Evolutionary conservation across 2,797 vertebrate genomes (phyloP), one percentile per base, ranked within the genome.

Genomic region (Menidia menidia): DNA sequence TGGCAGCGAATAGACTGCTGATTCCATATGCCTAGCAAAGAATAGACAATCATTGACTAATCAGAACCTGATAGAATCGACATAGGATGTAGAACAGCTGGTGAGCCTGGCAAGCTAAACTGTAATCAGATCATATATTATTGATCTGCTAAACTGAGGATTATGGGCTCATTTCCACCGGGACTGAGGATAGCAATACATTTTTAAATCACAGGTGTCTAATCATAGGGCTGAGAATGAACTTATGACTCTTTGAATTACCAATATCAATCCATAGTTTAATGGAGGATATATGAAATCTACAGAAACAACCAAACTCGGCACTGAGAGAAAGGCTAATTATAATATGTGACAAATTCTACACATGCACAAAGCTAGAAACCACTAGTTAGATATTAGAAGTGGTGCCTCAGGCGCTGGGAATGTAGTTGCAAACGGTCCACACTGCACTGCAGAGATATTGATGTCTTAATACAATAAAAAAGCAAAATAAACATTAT

Each of bases 401-500:
- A 73, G 71, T 68, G 75, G 57, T 32, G 81, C 82, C 80, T 68
- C 43, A 31, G 75, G 86, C 85, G 9, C 68, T 61, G 31, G 63
- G 69, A 75, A 70, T 72, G 73, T 68, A 70, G 75, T 66, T 64
- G 77, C 74, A 88, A 87, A 80, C 73, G 81, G 89, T 88, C 85
- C 82, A 75, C 71, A 71, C 91, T 90, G 88, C 86, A 88, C 79
- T 80, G 87, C 83, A 55, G 83, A 88, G 90, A 90, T 91, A 93
- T 90, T 92, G 92, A 95, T 90, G 92, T 94, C 93, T 93, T 93
- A 93, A 93, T 93, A 93, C 91, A 94, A 94, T 93, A 91, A 93
- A 94, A 47, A 93, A 92, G 89, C 86, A 92, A 94, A 94, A 94
- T 93, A 94, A 94, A 94, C 94, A 93, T 93, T 92, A 94, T 93